Base-by-base conservation (phyloP, 2,797 vertebrate species). In the Podarcis lilfordi region DNA sequence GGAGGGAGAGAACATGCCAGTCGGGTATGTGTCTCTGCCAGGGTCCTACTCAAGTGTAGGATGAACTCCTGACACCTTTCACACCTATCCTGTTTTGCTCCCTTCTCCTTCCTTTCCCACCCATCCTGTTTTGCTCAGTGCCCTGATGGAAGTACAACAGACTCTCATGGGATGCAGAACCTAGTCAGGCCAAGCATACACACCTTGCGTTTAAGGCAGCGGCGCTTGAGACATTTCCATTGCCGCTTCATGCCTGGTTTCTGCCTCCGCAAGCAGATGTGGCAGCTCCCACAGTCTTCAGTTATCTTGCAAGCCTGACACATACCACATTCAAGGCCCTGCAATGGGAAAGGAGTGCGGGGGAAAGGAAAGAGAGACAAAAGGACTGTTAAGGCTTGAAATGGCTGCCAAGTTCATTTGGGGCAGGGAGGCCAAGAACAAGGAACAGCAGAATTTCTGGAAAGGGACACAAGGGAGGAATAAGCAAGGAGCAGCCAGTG, bases 241-340 rank as follows among this genome's bases (percentile, higher is more conserved):
- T 94, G 95, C 50, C 93, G 94, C 88, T 92, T 92, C 76, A 95
- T 91, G 80, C 95, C 95, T 8, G 94, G 94, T 80, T 94, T 93
- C 66, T 91, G 90, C 91, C 89, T 92, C 64, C 94, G 92, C 69
- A 96, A 85, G 89, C 98, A 99, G 94, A 97, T 97, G n/a, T 96
- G 96, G 95, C 98, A 99, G 91, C 91, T 95, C 10, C 98, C 98
- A 94, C 98, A 98, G 85, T 99, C 98, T 69, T 96, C 89, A 4
- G 96, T 96, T 88, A 96, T 97, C 90, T 96, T 97, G 93, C 98
- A 98, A 61, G 97, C 98, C 82, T 96, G 96, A 88, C 98, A 99
- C 84, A 97, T 95, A 29, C 98, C 98, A 91, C 98, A 98, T 5
- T 97, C 98, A 93, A 97, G 96, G 96, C 97, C 98, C 98, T 99